Conservation (phyloP, 1,140 invertebrate species). For the Sogatella furcifera region DNA sequence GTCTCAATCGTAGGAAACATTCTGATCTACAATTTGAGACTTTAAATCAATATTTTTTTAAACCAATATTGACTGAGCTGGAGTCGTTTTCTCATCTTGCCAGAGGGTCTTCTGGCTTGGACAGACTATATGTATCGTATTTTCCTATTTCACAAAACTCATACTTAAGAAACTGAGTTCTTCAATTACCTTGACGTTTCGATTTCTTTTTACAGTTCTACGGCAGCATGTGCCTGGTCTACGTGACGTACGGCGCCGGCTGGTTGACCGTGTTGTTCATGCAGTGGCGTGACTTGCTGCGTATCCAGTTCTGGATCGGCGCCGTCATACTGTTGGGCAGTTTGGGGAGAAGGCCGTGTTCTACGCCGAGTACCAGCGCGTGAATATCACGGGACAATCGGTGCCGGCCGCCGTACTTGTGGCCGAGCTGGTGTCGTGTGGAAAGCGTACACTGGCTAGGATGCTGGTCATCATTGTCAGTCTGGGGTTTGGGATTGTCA, state of each 20-base stretch:
- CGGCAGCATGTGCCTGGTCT: constrained; percentile 79
- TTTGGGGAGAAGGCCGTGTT: constrained; percentile 78
- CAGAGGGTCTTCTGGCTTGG: too few species aligned
- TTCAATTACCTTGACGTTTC: too few species aligned
- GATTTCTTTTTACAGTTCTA: constrained; percentile 56
- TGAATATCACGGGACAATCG: constrained; percentile 61
- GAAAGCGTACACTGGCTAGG: constrained; percentile 78
- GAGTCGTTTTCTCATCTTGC: too few species aligned
- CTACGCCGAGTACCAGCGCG: constrained; percentile 75
- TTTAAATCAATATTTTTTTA: too few species aligned
- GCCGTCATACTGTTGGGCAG: constrained; percentile 77
- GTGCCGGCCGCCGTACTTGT: constrained; percentile 52
- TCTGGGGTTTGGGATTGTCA: constrained; percentile 90
- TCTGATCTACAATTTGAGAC: too few species aligned
- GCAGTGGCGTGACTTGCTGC: constrained; percentile 82
- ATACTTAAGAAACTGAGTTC: too few species aligned
- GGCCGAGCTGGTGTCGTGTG: constrained; percentile 80
- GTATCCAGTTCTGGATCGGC: constrained; percentile 93
- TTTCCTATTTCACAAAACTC: too few species aligned
- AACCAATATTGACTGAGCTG: too few species aligned
- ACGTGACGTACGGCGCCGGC: constrained; percentile 66
- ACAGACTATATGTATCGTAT: too few species aligned
- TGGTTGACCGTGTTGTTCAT: constrained; percentile 77
- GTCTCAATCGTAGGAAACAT: too few species aligned
- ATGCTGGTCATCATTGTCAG: constrained; percentile 91